Evolutionary conservation across 2,888 invertebrate genomes (phyloP).

Genomic region (Xestia c-nigrum): DNA sequence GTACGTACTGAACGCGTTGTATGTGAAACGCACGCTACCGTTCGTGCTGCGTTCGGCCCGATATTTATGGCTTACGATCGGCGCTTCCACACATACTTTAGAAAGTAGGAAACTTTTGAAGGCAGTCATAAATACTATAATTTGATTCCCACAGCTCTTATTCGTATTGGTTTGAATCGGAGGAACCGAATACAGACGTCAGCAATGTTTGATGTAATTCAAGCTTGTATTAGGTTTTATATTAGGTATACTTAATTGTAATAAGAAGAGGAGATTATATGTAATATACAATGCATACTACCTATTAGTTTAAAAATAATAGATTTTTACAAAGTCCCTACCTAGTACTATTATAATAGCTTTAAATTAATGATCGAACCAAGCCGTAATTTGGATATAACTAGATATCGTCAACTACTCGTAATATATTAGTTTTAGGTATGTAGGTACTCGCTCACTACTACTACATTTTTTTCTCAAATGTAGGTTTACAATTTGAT

Average conservation of each 20-base stretch:
- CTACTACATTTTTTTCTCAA: neutral
- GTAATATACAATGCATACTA: neutral
- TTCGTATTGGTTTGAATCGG: conserved; percentile 12
- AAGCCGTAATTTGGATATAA: neutral
- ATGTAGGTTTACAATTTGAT: neutral
- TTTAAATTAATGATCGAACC: neutral
- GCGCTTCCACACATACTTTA: conserved; percentile 60
- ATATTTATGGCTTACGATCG: conserved; percentile 55
- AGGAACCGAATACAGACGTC: neutral
- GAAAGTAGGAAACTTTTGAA: conserved; percentile 56
- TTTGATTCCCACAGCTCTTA: conserved; percentile 33
- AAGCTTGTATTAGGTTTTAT: neutral
- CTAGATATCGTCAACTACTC: neutral
- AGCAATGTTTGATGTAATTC: conserved; percentile 2
- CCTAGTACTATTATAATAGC: neutral
- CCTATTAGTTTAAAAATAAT: neutral
- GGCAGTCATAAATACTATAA: conserved; percentile 50
- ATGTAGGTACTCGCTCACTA: neutral
- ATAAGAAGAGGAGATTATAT: neutral
- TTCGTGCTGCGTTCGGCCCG: conserved; percentile 52
- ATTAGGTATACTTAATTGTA: neutral
- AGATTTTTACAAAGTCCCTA: neutral
- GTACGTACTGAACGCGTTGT: conserved; percentile 65
- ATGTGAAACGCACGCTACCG: conserved; percentile 61
- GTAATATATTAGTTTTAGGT: neutral